These are phyloP conservation scores for Apolygus lucorum DNA, from an alignment of 1,140 invertebrate genomes.

Conservation along the genomic window DNA sequence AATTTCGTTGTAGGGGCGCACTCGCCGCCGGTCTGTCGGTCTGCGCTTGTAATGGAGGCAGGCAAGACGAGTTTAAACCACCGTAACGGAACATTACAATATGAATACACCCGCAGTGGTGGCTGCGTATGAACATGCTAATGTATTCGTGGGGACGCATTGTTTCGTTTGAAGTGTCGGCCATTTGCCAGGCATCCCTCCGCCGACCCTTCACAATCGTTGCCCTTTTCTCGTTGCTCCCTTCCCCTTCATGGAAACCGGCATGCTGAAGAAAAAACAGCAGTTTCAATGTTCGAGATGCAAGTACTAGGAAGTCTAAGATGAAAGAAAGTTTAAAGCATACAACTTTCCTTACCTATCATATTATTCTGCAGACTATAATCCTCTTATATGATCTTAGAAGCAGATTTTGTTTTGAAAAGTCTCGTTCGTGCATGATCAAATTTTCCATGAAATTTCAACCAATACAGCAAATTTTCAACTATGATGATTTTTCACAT, in stretches of 20 bases:
- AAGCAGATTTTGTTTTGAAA: too few species aligned
- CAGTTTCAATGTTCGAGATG: neutral
- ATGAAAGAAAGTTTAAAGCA: neutral
- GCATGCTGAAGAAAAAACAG: neutral
- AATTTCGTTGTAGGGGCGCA: too few species aligned
- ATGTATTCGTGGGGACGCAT: neutral
- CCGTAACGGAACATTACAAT: neutral
- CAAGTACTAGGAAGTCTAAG: neutral
- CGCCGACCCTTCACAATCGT: neutral
- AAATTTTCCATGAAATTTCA: too few species aligned
- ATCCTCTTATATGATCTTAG: too few species aligned
- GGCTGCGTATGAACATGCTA: slow-evolving; percentile 2
- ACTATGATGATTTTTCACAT: too few species aligned
- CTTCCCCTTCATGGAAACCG: neutral
- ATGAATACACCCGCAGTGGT: neutral
- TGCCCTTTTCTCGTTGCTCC: too few species aligned
- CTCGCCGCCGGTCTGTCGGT: neutral
- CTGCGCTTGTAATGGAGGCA: too few species aligned
- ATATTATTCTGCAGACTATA: too few species aligned
- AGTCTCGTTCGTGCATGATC: too few species aligned
- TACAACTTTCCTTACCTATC: neutral
- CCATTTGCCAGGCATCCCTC: neutral
- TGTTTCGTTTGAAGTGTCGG: slow-evolving; percentile 7
- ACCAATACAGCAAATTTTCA: too few species aligned
- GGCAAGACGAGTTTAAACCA: neutral